A percentile compares a stretch with the other conserved stretches of the same genome.
These are phyloP conservation scores for Drosophila ambigua DNA, from an alignment of 1,140 invertebrate genomes.

Conservation along the genomic window DNA sequence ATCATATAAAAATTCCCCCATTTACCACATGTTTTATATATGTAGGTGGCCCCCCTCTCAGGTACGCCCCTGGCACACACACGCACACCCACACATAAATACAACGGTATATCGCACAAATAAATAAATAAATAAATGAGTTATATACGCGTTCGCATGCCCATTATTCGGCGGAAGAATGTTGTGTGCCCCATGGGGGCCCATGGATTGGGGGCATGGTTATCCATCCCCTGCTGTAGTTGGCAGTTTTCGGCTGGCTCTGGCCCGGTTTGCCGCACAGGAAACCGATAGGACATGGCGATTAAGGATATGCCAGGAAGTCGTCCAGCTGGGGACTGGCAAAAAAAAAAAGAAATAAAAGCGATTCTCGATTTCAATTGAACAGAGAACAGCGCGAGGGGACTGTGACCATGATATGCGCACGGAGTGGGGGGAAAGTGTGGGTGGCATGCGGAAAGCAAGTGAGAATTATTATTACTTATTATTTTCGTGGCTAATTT, in stretches of 20 bases:
- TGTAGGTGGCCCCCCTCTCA: too few relatives aligned
- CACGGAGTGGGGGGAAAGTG: neutral
- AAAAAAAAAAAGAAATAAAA: neutral
- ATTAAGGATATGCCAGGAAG: conserved; percentile 65
- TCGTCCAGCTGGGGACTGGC: conserved; percentile 24
- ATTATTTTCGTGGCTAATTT: too few relatives aligned
- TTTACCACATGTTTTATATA: too few relatives aligned
- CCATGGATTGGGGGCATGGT: conserved; percentile 14
- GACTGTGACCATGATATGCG: conserved; percentile 20
- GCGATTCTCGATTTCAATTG: conserved; percentile 62
- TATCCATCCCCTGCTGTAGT: conserved; percentile 31
- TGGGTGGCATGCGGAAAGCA: too few relatives aligned
- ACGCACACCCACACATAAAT: conserved; percentile 8
- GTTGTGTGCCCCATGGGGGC: conserved; percentile 4
- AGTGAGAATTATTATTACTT: too few relatives aligned
- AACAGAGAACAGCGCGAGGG: conserved; percentile 35
- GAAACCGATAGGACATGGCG: conserved; percentile 75
- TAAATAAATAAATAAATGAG: conserved; percentile 82
- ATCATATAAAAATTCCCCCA: too few relatives aligned
- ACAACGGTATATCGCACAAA: conserved; percentile 23
- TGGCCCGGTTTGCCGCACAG: conserved; percentile 60
- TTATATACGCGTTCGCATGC: conserved; percentile 73
- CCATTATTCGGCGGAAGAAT: conserved; percentile 67
- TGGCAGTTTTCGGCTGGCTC: conserved; percentile 51
- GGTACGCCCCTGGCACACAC: conserved; percentile 3